Percentiles rank a stretch among this genome's conserved stretches.
Evolutionary conservation across 1,140 invertebrate genomes (phyloP).

Genomic region (Pinna nobilis): DNA sequence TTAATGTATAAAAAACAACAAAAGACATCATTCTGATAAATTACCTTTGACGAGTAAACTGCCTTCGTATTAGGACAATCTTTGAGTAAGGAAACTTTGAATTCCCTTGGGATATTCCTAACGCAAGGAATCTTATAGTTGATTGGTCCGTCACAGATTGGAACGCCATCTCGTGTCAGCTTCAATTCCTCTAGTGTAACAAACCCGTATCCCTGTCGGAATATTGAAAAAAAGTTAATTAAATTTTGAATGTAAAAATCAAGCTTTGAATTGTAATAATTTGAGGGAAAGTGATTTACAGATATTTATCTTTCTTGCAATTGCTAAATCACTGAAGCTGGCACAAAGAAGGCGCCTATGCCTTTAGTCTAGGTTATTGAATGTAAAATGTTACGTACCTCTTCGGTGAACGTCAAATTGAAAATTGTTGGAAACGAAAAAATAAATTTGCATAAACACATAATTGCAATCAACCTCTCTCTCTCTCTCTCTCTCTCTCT

Average conservation of each 20-base stretch:
- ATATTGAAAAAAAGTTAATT: too few species aligned
- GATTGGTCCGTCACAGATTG: constrained; percentile 91
- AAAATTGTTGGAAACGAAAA: neutral
- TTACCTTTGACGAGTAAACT: constrained; percentile 94
- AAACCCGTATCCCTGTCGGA: constrained; percentile 90
- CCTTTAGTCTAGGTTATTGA: neutral
- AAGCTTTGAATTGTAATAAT: neutral
- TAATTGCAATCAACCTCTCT: neutral
- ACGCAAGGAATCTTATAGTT: constrained; percentile 93
- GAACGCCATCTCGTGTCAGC: constrained; percentile 86
- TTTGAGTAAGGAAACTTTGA: constrained; percentile 93
- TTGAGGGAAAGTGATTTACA: too few species aligned
- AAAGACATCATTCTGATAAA: too few species aligned
- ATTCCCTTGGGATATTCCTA: constrained; percentile 90
- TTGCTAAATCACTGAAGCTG: neutral
- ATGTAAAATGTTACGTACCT: neutral
- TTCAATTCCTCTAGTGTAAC: constrained; percentile 92
- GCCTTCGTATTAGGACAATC: constrained; percentile 90
- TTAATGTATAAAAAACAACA: too few species aligned
- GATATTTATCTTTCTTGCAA: neutral
- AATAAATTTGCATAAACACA: neutral
- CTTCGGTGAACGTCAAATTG: neutral
- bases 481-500: constrained; percentile 54
- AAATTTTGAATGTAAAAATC: neutral
- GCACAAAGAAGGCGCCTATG: neutral